Conservation (phyloP, 2,797 vertebrate species). For the Mormyrops boulengeri region DNA sequence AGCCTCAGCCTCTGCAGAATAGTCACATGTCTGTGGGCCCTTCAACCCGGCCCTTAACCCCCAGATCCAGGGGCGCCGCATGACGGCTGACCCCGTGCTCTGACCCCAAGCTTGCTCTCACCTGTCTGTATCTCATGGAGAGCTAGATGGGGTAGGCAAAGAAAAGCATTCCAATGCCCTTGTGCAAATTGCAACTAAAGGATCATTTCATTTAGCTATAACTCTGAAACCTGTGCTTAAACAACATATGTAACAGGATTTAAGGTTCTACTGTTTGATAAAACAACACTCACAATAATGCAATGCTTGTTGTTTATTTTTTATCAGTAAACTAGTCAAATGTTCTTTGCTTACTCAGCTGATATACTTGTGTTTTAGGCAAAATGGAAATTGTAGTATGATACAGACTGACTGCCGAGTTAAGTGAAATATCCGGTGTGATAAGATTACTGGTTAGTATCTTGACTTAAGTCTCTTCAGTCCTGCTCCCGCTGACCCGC, state of each 20-base stretch:
- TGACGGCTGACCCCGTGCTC: not conserved
- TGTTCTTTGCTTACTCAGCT: not conserved
- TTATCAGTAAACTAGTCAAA: not conserved
- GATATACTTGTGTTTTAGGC: not conserved
- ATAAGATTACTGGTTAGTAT: not conserved
- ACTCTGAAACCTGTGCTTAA: not conserved
- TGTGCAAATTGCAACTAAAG: not conserved
- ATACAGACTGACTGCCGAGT: not conserved
- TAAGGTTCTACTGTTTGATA: not conserved
- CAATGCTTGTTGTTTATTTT: not conserved
- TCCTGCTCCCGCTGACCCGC: not conserved
- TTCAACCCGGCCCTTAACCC: not conserved
- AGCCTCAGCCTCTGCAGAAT: not conserved
- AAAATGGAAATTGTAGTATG: not conserved
- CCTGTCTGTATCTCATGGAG: not conserved
- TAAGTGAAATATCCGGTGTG: not conserved
- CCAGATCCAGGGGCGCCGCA: not conserved
- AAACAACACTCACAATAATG: not conserved
- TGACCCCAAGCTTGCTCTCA: not conserved
- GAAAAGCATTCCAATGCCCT: not conserved
- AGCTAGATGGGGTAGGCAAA: not conserved
- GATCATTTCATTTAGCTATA: not conserved
- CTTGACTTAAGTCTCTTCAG: not conserved
- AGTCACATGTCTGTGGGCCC: not conserved
- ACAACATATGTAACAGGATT: not conserved